A percentile compares a stretch with the other conserved stretches of the same genome.
Conservation (phyloP, 2,888 invertebrate species). For the Serripes groenlandicus region DNA sequence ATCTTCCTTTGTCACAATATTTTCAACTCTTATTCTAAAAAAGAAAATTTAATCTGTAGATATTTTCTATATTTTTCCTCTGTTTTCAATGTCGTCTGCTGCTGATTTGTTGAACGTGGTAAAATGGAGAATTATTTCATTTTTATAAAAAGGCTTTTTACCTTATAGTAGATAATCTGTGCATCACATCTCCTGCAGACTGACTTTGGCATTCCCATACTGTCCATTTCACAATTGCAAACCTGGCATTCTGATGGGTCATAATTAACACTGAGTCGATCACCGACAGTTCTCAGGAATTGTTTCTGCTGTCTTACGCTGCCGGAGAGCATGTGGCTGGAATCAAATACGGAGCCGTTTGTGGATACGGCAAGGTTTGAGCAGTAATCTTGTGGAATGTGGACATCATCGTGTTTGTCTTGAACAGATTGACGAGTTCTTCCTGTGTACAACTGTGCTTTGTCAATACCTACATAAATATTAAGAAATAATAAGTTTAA, state of each 20-base stretch:
- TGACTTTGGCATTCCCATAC: slow-evolving; percentile 85
- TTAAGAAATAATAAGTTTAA: slow-evolving; percentile 53
- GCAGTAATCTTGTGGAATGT: slow-evolving; percentile 87
- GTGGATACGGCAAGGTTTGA: slow-evolving; percentile 90
- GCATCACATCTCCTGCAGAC: slow-evolving; percentile 83
- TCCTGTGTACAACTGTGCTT: slow-evolving; percentile 20
- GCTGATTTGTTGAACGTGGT: too few relatives aligned
- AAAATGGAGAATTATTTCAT: too few relatives aligned
- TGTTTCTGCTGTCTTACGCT: slow-evolving; percentile 79
- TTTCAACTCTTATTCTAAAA: too few relatives aligned
- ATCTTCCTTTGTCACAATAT: too few relatives aligned
- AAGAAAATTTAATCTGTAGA: too few relatives aligned
- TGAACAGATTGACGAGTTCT: slow-evolving; percentile 88
- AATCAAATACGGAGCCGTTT: slow-evolving; percentile 90
- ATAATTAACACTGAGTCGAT: slow-evolving; percentile 82
- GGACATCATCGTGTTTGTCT: slow-evolving; percentile 64
- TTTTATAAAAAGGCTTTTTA: not conserved
- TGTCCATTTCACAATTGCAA: slow-evolving; percentile 86
- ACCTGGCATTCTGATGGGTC: slow-evolving; percentile 86
- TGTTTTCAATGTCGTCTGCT: too few relatives aligned
- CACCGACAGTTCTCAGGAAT: slow-evolving; percentile 85
- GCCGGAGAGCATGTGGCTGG: slow-evolving; percentile 83
- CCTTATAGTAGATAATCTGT: slow-evolving; percentile 18
- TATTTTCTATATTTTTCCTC: too few relatives aligned
- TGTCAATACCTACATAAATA: slow-evolving; percentile 91